Percentiles rank a stretch among this genome's conserved stretches.
Evolutionary conservation across 2,113 vertebrate species (phyloP).

Genomic region (Romanogobio albipinnatus): DNA sequence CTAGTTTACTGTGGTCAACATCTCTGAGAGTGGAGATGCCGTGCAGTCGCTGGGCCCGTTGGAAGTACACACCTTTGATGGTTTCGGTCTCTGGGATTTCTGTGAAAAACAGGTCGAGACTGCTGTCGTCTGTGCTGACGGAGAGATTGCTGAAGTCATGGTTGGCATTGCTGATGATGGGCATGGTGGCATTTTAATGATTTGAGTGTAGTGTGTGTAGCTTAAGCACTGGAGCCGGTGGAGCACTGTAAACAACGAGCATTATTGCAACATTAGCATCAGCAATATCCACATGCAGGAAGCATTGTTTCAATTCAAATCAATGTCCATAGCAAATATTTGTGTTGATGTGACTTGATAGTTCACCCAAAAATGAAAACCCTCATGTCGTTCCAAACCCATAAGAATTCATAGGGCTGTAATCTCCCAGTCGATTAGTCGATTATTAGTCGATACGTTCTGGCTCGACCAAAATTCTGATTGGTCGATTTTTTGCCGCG

Average conservation of each 20-base stretch:
- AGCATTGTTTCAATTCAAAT: neutral
- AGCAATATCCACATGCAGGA: neutral
- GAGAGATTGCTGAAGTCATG: conserved; percentile 83
- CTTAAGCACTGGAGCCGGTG: neutral
- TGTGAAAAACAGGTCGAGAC: conserved; percentile 78
- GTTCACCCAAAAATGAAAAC: no score
- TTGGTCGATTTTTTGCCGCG: no score
- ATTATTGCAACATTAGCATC: neutral
- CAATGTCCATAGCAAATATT: no score
- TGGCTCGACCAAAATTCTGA: no score
- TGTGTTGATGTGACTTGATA: no score
- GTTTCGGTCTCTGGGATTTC: conserved; percentile 77
- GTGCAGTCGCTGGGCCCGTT: conserved; percentile 76
- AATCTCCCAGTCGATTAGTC: no score
- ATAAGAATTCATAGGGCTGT: no score
- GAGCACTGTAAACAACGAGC: neutral
- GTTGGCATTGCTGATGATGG: conserved; percentile 83
- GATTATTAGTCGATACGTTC: no score
- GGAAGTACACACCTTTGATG: conserved; percentile 88
- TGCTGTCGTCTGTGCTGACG: conserved; percentile 80
- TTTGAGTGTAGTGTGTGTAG: neutral
- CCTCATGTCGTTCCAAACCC: no score
- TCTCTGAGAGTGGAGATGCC: conserved; percentile 64
- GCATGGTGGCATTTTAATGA: conserved; percentile 74
- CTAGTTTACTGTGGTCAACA: conserved; percentile 78